Evolutionary conservation across 2,797 vertebrate genomes (phyloP).

Genomic region (Coranthus polyacanthus): DNA sequence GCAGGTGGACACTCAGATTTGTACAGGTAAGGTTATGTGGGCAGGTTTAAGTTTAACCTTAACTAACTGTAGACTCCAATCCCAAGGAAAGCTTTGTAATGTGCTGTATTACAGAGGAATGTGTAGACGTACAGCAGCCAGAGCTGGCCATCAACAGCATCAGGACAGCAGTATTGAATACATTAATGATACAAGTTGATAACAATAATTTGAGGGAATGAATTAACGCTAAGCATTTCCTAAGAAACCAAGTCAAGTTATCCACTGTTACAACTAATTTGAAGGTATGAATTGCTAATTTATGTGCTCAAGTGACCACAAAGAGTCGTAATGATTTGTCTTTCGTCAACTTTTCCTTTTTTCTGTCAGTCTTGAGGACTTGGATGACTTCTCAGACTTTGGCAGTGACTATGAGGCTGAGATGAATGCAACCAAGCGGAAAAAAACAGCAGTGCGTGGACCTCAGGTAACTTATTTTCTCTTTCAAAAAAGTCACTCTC

Average conservation of each 20-base stretch:
- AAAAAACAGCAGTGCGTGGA: constrained; percentile 32
- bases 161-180: too few species aligned
- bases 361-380: constrained; percentile 67
- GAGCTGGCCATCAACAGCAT: too few species aligned
- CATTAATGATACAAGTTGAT: too few species aligned
- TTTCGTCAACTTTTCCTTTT: neutral
- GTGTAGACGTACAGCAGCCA: too few species aligned
- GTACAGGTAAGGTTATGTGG: constrained; percentile 60
- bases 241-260: too few species aligned
- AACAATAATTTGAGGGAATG: too few species aligned
- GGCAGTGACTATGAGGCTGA: constrained; percentile 73
- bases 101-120: too few species aligned
- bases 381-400: constrained; percentile 58
- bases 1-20: neutral
- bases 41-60: neutral
- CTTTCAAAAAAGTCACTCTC: neutral
- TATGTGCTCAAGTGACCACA: neutral
- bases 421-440: constrained; percentile 61
- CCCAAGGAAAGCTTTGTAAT: too few species aligned
- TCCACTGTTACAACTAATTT: too few species aligned
- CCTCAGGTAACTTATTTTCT: constrained; percentile 53
- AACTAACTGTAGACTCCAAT: neutral
- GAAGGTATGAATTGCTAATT: neutral
- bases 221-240: too few species aligned
- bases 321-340: neutral